A percentile compares a stretch with the other conserved stretches of the same genome.
Conservation (phyloP, 2,113 vertebrate species). For the Furnarius figulus region DNA sequence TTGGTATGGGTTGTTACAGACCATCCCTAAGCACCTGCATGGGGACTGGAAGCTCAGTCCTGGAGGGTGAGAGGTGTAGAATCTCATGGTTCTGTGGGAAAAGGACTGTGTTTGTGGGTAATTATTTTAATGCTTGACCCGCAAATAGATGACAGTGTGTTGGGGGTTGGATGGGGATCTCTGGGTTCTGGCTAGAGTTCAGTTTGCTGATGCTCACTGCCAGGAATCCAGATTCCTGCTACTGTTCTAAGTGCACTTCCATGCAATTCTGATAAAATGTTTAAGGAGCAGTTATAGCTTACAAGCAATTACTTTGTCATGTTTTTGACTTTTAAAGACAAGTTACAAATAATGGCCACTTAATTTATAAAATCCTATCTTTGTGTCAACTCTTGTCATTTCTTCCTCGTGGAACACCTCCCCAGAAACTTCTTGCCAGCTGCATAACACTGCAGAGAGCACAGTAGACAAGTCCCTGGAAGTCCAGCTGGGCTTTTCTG, state of each 20-base stretch:
- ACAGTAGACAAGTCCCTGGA: rapidly evolving
- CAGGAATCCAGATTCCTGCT: constrained; percentile 6
- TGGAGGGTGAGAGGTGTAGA: rapidly evolving
- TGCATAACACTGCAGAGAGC: background rate
- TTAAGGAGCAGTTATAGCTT: constrained; percentile 59
- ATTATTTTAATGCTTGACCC: background rate
- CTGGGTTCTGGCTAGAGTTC: background rate
- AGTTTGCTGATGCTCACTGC: background rate
- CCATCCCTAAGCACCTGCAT: background rate
- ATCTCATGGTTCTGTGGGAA: background rate
- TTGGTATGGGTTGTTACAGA: background rate
- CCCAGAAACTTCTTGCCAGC: background rate
- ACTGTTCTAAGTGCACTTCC: constrained; percentile 78
- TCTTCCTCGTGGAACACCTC: rapidly evolving
- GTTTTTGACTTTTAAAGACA: constrained; percentile 69
- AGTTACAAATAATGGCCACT: constrained; percentile 73
- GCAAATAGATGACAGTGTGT: background rate
- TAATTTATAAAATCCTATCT: constrained; percentile 71
- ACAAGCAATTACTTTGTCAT: constrained; percentile 43
- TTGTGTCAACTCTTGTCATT: background rate
- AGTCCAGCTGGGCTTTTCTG: background rate
- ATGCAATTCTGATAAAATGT: constrained; percentile 61
- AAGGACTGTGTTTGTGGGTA: background rate
- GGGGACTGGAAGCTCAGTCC: background rate
- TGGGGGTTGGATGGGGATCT: background rate